Base-by-base conservation (phyloP, 2,113 vertebrate species). In the Lophochroa leadbeateri region DNA sequence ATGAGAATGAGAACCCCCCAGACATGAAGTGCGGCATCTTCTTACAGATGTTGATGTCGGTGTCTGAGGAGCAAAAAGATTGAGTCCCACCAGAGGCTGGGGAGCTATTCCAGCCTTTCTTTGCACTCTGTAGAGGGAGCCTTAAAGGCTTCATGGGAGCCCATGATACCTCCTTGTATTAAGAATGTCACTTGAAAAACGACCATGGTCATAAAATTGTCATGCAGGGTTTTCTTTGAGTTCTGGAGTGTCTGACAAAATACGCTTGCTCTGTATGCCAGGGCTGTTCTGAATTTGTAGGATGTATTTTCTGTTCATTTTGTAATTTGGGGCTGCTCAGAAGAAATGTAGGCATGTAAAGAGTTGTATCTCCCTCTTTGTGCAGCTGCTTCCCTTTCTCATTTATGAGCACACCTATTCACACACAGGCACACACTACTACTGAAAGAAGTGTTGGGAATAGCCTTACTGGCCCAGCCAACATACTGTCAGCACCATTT, bases 401-500 rank as follows among this genome's bases (percentile, higher is more conserved):
- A 78, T 65, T 63, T 53, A 23, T 33, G n/a, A 82, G 37, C 1
- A 2, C 37, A 50, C 20, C 4, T 52, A 21, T 43, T 91, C n/a
- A 28, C 4, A 2, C 31, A 55, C 5, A 6, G 2, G 1, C 6
- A 2, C 25, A 6, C 4, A 5, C 3, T 1, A 12, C 55, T 71
- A 29, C 17, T 2, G 19, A 29, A 60, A 77, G 44, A 74, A 47
- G 31, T 17, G 28, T 47, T 58, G 41, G 68, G 50, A 93, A 47
- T 60, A 88, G 60, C 53, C 43, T 92, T 53, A 4, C 14, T 65
- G 35, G 46, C 37, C 49, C 31, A 23, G 87, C 88, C 72, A 95
- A 57, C 18, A 12, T 63, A 41, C 69, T 88, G 69, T 86, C 92
- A 86, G 43, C 92, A 96, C 44, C 49, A 18, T 50, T 58, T n/a